Percentiles rank a stretch among this genome's conserved stretches.
Evolutionary conservation across 2,888 invertebrate genomes (phyloP).

Genomic region (Sialis lutaria): DNA sequence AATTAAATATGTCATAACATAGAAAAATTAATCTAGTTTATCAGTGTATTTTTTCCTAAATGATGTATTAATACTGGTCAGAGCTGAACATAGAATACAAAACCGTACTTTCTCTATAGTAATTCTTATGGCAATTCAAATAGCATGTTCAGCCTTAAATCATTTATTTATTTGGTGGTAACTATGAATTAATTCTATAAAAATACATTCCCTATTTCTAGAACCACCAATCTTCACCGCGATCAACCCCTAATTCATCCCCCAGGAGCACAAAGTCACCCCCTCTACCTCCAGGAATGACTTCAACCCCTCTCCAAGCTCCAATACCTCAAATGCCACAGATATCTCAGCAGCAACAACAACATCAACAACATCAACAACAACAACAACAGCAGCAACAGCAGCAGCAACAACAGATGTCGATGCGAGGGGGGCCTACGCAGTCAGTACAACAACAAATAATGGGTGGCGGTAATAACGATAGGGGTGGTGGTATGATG

Average conservation of each 20-base stretch:
- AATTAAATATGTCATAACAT: too few relatives aligned
- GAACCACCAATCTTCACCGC: constrained; percentile 73
- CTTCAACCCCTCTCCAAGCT: constrained; percentile 27
- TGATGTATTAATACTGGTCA: too few relatives aligned
- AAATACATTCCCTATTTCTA: constrained; percentile 18
- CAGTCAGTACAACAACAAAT: neutral
- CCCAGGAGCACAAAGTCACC: constrained; percentile 76
- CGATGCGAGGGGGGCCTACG: neutral
- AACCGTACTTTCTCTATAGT: too few relatives aligned
- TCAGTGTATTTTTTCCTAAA: too few relatives aligned
- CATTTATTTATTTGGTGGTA: too few relatives aligned
- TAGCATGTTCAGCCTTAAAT: too few relatives aligned
- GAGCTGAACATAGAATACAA: too few relatives aligned
- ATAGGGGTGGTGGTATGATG: neutral
- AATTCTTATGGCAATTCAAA: too few relatives aligned
- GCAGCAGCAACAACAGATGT: constrained; percentile 17
- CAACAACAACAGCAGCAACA: constrained; percentile 14
- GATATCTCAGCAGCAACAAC: constrained; percentile 4
- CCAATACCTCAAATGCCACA: constrained; percentile 20
- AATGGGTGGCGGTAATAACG: too few relatives aligned
- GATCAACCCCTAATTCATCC: constrained; percentile 76
- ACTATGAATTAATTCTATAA: too few relatives aligned
- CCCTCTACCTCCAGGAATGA: constrained; percentile 45
- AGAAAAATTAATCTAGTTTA: too few relatives aligned
- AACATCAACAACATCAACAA: too few relatives aligned